phyloP scores from a whole-genome alignment of 2,797 vertebrate genomes.

The Eleutherodactylus coqui region DNA sequence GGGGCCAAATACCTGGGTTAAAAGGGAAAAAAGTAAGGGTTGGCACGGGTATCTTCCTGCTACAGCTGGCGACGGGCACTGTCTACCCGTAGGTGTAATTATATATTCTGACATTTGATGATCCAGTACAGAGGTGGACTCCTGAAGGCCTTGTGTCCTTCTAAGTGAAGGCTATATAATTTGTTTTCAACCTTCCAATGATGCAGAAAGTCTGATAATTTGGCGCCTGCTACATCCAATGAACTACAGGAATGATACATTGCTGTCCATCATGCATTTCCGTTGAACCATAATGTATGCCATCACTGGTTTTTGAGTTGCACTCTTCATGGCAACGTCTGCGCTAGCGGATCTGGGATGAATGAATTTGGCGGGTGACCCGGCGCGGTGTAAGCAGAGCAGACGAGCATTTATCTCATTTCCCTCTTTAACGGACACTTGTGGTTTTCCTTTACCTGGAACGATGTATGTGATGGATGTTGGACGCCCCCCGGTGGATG shows the following conservation, averaged over 20 bases:
- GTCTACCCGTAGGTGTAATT: no score
- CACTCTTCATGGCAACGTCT: neutral
- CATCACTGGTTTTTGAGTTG: neutral
- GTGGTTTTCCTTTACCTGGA: conserved; percentile 17
- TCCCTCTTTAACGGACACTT: neutral
- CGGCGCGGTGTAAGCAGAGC: neutral
- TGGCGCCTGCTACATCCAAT: neutral
- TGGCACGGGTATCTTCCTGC: no score
- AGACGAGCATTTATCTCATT: neutral
- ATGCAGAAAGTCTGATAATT: conserved; percentile 1
- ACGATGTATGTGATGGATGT: neutral
- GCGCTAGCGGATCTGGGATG: neutral
- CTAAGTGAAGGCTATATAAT: neutral
- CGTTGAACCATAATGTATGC: no score
- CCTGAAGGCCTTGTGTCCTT: neutral
- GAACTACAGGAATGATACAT: neutral
- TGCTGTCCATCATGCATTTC: neutral
- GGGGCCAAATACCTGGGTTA: no score
- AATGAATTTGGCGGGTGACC: neutral
- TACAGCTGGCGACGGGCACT: no score
- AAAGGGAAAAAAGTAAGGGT: no score
- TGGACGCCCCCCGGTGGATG: neutral
- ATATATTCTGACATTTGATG: no score
- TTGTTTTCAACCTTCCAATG: neutral
- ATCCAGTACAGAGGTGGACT: neutral